phyloP scores from a whole-genome alignment of 2,797 vertebrate species.

The Aldrovandia affinis region DNA sequence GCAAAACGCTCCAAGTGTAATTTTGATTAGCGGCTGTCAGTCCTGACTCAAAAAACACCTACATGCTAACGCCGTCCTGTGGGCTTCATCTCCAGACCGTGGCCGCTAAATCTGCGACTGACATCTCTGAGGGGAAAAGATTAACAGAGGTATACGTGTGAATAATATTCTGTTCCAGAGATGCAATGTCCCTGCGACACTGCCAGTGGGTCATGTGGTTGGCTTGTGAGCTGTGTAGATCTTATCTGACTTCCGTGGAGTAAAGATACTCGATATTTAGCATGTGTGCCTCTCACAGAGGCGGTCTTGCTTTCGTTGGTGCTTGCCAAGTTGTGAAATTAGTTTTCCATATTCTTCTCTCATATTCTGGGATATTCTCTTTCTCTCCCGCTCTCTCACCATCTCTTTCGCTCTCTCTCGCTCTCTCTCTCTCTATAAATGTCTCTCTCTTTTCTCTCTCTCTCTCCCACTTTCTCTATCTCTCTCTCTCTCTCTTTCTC shows the following conservation, averaged over 20 bases:
- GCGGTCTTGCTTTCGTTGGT: background rate
- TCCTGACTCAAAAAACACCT: background rate
- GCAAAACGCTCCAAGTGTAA: background rate
- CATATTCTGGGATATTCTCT: no score
- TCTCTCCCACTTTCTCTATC: no score
- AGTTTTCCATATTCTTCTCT: no score
- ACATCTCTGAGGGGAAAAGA: background rate
- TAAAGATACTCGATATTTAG: background rate
- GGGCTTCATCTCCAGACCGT: background rate
- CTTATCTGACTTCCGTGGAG: no score
- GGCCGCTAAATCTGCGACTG: background rate
- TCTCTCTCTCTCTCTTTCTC: no score
- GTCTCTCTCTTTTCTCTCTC: no score
- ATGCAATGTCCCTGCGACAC: background rate
- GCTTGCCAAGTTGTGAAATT: no score
- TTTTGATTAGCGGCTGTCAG: constrained; percentile 15
- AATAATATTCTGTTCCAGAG: background rate
- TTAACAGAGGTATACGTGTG: no score
- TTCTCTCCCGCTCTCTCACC: no score
- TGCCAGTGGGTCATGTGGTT: background rate
- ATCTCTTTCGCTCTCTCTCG: no score
- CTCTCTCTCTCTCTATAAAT: no score
- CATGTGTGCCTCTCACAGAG: background rate
- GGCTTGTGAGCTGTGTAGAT: background rate
- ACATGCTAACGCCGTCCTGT: background rate